phyloP scores from a whole-genome alignment of 2,797 vertebrate species.

The Chaetodon trifasciatus region DNA sequence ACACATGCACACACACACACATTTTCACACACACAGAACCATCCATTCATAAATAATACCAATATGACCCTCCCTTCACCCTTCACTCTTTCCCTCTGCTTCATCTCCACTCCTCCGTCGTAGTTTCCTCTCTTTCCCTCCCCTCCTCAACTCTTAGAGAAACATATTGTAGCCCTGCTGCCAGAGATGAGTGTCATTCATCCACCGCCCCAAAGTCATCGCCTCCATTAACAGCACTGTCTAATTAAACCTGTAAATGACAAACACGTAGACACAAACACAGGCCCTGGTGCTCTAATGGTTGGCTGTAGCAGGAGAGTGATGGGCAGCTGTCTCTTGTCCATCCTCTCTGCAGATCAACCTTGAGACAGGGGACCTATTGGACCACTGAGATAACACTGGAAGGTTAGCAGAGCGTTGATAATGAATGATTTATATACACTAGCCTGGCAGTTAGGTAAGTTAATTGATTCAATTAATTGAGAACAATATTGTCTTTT shows the following conservation, averaged over 20 bases:
- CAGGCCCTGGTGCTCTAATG: constrained; percentile 71
- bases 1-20: constrained; percentile 33
- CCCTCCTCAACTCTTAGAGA: constrained; percentile 63
- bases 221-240: constrained; percentile 74
- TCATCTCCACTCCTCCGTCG: constrained; percentile 35
- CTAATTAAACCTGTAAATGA: constrained; percentile 82
- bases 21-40: constrained; percentile 61
- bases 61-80: constrained; percentile 77
- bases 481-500: constrained; percentile 73
- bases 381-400: constrained; percentile 58
- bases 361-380: constrained; percentile 77
- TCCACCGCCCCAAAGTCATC: constrained; percentile 77
- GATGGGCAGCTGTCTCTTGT: constrained; percentile 84
- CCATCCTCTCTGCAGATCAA: constrained; percentile 72
- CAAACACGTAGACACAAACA: constrained; percentile 79
- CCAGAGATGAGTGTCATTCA: constrained; percentile 73
- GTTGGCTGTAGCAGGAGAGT: constrained; percentile 76
- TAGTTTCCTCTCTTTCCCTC: constrained; percentile 43
- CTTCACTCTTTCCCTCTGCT: constrained; percentile 49
- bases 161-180: constrained; percentile 72
- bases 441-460: constrained; percentile 46
- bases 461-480: constrained; percentile 77
- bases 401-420: constrained; percentile 70
- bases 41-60: constrained; percentile 83
- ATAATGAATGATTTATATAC: constrained; percentile 74